Percentiles rank a stretch among this genome's conserved stretches.
Evolutionary conservation across 2,113 vertebrate species (phyloP).

Genomic region (Callionymus lyra): DNA sequence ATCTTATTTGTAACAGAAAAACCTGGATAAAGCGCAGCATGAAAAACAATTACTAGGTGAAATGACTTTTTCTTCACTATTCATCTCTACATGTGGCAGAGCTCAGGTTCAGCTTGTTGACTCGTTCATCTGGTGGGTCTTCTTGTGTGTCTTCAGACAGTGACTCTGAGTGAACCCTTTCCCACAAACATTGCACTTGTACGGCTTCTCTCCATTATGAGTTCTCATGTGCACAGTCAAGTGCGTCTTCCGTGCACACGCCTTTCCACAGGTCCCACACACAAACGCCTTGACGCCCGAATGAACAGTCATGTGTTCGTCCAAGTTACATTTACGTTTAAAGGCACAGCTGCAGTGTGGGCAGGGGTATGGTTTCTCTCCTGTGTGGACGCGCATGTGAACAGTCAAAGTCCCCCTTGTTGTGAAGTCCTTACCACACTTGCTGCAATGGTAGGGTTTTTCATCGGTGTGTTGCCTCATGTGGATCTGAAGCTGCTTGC

Average conservation of each 20-base stretch:
- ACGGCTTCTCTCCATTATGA: constrained; percentile 48
- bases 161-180: constrained; percentile 52
- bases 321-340: constrained; percentile 37
- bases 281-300: constrained; percentile 33
- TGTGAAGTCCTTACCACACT: constrained; percentile 34
- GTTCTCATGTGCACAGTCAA: constrained; percentile 50
- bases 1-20: too few species aligned
- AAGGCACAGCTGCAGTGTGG: constrained; percentile 36
- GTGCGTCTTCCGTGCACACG: constrained; percentile 37
- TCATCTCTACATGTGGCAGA: too few species aligned
- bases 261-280: constrained; percentile 39
- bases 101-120: background rate
- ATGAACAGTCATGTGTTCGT: constrained; percentile 34
- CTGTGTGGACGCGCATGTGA: constrained; percentile 43
- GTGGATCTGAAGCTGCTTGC: constrained; percentile 40
- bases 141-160: constrained; percentile 49
- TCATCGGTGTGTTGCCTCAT: constrained; percentile 38
- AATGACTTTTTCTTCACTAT: too few species aligned
- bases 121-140: constrained; percentile 15
- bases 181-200: constrained; percentile 33
- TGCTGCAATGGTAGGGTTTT: constrained; percentile 27
- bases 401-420: constrained; percentile 23
- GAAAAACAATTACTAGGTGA: too few species aligned
- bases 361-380: constrained; percentile 41
- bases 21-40: too few species aligned